phyloP scores from a whole-genome alignment of 2,113 vertebrate genomes.

The Rousettus leschenaultii region DNA sequence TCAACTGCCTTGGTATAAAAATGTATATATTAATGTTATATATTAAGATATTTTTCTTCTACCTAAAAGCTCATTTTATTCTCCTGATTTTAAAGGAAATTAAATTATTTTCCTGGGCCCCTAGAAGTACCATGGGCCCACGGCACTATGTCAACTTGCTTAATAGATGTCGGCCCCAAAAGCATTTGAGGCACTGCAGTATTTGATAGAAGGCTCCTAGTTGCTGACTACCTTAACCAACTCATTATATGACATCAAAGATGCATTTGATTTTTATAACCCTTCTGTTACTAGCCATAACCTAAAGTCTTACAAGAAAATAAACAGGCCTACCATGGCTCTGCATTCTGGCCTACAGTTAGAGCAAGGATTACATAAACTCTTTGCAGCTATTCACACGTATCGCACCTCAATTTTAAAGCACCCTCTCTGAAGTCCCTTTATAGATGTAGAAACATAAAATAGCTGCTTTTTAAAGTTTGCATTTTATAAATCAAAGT shows the following conservation, averaged over 20 bases:
- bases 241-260: not conserved
- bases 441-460: not conserved
- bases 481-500: not conserved
- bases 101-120: not conserved
- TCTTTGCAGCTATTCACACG: not conserved
- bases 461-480: not conserved
- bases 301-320: not conserved
- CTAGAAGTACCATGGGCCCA: not conserved
- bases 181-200: not conserved
- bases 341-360: not conserved
- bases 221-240: not conserved
- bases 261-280: not conserved
- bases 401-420: not conserved
- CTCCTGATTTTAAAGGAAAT: conserved; percentile 17
- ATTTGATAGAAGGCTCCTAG: not conserved
- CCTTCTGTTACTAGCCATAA: not conserved
- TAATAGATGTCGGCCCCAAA: not conserved
- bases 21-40: not conserved
- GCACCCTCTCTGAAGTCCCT: not conserved
- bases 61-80: not conserved
- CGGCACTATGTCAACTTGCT: not conserved
- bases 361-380: not conserved
- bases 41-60: not conserved
- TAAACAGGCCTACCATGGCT: not conserved
- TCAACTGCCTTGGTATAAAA: not conserved